Evolutionary conservation across 53 echinoderm and acorn worm genomes (phyloP).

Genomic region (Temnopleurus reevesii): DNA sequence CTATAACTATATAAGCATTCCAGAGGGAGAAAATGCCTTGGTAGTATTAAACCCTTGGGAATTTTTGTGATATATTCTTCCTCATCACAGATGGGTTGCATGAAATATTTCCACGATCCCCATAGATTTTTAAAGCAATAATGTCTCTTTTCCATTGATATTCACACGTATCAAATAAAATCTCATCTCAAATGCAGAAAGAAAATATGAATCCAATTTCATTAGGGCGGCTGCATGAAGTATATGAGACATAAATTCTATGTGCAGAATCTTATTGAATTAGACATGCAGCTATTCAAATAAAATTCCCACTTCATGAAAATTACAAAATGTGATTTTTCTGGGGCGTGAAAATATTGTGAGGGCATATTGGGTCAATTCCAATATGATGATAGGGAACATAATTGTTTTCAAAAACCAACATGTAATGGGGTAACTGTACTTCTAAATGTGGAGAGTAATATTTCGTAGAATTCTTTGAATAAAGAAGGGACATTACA

Average conservation of each 20-base stretch:
- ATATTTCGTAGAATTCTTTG: too few relatives aligned
- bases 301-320: not conserved
- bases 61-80: too few relatives aligned
- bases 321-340: not conserved
- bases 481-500: too few relatives aligned
- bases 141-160: too few relatives aligned
- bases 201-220: not conserved
- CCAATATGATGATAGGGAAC: too few relatives aligned
- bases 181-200: not conserved
- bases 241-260: not conserved
- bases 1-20: too few relatives aligned
- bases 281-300: not conserved
- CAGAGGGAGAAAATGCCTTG: too few relatives aligned
- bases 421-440: not conserved
- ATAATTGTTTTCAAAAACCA: not conserved
- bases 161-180: too few relatives aligned
- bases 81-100: too few relatives aligned
- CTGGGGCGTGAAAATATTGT: slow-evolving; percentile 3
- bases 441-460: not conserved
- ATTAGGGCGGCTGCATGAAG: not conserved
- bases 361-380: not conserved
- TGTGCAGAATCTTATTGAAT: not conserved
- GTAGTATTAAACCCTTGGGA: too few relatives aligned
- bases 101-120: too few relatives aligned
- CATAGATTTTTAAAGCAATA: too few relatives aligned